Percentiles rank a stretch among this genome's conserved stretches.
Conservation (phyloP, 2,113 vertebrate genomes). For the Hippocampus abdominalis region DNA sequence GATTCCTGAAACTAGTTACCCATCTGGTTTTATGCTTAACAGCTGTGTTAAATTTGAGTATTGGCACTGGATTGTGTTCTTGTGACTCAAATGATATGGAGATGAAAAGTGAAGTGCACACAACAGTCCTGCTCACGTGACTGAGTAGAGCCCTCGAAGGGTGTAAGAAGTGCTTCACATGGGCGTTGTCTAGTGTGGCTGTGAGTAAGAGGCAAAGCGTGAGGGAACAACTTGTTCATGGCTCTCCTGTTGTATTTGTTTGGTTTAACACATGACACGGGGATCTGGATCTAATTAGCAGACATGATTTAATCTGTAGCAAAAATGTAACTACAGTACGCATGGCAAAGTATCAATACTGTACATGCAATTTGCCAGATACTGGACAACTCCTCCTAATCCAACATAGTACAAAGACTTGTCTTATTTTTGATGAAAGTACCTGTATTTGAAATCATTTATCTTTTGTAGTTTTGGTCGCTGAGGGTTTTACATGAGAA, state of each 20-base stretch:
- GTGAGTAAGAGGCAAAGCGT: conserved; percentile 47
- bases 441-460: not conserved
- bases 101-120: not conserved
- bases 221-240: conserved; percentile 49
- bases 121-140: conserved; percentile 10
- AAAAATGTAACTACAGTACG: not conserved
- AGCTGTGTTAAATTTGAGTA: conserved; percentile 36
- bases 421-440: not conserved
- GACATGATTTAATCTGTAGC: not conserved
- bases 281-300: conserved; percentile 58
- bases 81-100: conserved; percentile 24
- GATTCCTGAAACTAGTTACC: conserved; percentile 14
- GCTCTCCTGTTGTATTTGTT: conserved; percentile 62
- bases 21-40: conserved; percentile 14
- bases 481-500: not conserved
- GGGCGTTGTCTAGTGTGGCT: conserved; percentile 62
- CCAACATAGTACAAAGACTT: not conserved
- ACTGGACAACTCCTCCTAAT: not conserved
- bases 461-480: conserved; percentile 3
- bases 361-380: conserved; percentile 6
- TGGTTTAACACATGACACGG: conserved; percentile 52
- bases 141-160: not conserved
- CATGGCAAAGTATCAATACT: conserved; percentile 1
- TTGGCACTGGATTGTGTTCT: conserved; percentile 15
- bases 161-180: conserved; percentile 18